Evolutionary conservation across 2,113 vertebrate species (phyloP).

Genomic region (Phaetusa simplex): DNA sequence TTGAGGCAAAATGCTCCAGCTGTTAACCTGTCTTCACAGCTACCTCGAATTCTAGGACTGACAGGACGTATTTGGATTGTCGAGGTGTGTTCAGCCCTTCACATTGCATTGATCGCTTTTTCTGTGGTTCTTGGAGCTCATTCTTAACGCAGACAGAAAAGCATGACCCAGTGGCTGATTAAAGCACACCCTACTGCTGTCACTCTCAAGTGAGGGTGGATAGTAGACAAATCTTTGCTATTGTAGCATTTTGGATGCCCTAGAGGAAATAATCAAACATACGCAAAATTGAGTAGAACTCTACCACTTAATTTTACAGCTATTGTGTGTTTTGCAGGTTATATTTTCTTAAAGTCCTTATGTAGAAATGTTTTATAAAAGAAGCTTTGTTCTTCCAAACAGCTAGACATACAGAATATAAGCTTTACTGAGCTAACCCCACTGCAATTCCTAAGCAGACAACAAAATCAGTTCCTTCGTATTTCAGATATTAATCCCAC

Average conservation of each 20-base stretch:
- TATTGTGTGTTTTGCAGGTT: background rate
- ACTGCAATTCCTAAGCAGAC: background rate
- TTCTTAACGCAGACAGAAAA: background rate
- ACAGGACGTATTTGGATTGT: background rate
- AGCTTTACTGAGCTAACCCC: background rate
- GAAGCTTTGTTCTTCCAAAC: background rate
- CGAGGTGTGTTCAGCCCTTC: background rate
- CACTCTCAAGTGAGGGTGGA: background rate
- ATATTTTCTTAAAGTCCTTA: background rate
- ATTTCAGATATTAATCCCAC: background rate
- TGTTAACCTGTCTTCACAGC: background rate
- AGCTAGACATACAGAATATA: background rate
- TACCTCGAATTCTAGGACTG: slow-evolving; percentile 1
- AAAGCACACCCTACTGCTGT: background rate
- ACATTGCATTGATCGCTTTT: background rate
- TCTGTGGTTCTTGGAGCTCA: background rate
- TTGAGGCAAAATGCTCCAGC: background rate
- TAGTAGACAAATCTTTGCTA: background rate
- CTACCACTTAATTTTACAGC: background rate
- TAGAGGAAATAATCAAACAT: background rate
- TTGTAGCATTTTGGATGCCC: background rate
- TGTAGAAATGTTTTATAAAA: background rate
- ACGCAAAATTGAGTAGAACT: background rate
- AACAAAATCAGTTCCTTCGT: background rate
- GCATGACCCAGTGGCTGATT: background rate